Base-by-base conservation (phyloP, 2,797 vertebrate genomes). In the Decapterus maruadsi region DNA sequence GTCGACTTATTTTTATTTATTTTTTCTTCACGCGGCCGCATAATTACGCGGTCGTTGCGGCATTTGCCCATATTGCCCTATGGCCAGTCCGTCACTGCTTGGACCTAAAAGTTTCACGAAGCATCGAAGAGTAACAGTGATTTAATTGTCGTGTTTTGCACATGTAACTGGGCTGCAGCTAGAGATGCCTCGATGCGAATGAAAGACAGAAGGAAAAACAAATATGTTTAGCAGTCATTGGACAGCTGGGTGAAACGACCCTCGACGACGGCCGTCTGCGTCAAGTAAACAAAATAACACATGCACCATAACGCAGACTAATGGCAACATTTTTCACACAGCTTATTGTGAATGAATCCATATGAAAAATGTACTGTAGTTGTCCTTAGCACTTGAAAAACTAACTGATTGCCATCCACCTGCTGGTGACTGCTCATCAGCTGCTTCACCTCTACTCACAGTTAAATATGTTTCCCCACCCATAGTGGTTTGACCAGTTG, bases 141-240 rank as follows among this genome's bases (percentile, higher is more conserved):
- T 26, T 77, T 56, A 38, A 72, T 75, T 87, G 76, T 84, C 73
- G 71, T 46, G 57, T 75, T 81, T 84, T 85, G 86, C 79, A 82
- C 65, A 22, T 61, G 62, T 55, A 7, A 65, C 58, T 7, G 55
- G 48, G 46, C 69, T 64, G 81, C 85, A 87, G 72, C 87, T 72
- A 54, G 62, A 46, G 83, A 82, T 89, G 87, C 77, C 77, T 80
- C 62, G 9, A 64, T 40, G 46, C 50, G 54, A 68, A 57, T 42
- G 8, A n/a, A 22, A 36, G 50, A 26, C 26, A 26, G 3, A 26
- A 26, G 3, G 26, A 26, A 26, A 26, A 26, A 26, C 26, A 26
- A 26, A 26, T 26, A 26, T 26, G 26, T 1, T 26, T 26, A 26
- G 26, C 26, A 26, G 3, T 26, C 26, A 26, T 26, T 26, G 26